These are phyloP conservation scores for Aphyosemion australe DNA, from an alignment of 2,113 vertebrate genomes.

Conservation along the genomic window DNA sequence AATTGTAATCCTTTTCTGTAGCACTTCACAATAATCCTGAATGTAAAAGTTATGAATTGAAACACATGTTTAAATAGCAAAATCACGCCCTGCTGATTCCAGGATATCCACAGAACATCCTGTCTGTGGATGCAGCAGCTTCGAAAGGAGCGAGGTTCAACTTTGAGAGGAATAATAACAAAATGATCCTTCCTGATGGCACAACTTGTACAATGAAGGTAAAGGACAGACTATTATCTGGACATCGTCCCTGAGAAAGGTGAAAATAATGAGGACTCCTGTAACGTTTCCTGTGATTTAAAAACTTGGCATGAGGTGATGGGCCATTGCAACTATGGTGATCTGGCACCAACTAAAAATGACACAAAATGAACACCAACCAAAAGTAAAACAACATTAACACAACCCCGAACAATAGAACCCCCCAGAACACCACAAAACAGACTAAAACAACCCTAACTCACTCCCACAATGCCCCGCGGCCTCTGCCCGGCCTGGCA, in stretches of 20 bases:
- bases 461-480: too few relatives aligned
- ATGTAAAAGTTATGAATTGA: too few relatives aligned
- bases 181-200: background rate
- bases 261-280: background rate
- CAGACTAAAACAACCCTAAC: too few relatives aligned
- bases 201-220: background rate
- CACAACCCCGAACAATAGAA: too few relatives aligned
- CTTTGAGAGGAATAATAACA: background rate
- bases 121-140: background rate
- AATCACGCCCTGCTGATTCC: background rate
- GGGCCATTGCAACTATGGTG: background rate
- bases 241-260: background rate
- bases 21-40: too few relatives aligned
- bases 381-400: too few relatives aligned
- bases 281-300: background rate
- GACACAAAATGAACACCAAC: too few relatives aligned
- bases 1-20: too few relatives aligned
- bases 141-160: background rate
- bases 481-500: too few relatives aligned
- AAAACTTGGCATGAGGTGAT: slow-evolving; percentile 2
- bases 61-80: too few relatives aligned
- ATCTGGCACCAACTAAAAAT: too few relatives aligned
- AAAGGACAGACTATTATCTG: background rate
- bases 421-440: too few relatives aligned
- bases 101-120: background rate